phyloP scores from a whole-genome alignment of 2,113 vertebrate species.

The Syngnathus floridae region DNA sequence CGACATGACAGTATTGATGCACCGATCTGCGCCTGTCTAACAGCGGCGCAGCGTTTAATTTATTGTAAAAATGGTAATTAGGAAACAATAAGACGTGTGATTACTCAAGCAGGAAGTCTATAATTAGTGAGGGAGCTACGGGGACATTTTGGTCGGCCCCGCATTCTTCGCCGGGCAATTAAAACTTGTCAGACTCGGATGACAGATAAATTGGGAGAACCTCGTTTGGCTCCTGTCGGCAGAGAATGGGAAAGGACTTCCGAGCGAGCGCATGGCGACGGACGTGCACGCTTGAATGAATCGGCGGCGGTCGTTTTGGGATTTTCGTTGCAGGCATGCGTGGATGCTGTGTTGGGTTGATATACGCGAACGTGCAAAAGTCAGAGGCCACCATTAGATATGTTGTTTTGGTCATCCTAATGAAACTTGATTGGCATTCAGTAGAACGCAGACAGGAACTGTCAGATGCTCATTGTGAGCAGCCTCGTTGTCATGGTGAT shows the following conservation, averaged over 20 bases:
- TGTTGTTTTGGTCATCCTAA: neutral
- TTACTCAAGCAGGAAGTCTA: constrained; percentile 76
- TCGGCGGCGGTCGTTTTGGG: neutral
- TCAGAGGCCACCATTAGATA: neutral
- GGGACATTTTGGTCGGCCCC: constrained; percentile 66
- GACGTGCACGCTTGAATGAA: neutral
- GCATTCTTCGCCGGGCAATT: constrained; percentile 63
- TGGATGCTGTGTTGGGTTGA: neutral
- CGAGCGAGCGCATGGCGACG: constrained; percentile 16
- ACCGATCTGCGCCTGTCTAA: constrained; percentile 57
- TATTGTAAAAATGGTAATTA: constrained; percentile 81
- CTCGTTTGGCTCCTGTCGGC: constrained; percentile 52
- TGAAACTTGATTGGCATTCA: neutral
- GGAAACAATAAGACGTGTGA: constrained; percentile 72
- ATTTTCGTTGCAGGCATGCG: neutral
- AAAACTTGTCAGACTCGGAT: constrained; percentile 71
- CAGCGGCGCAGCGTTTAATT: constrained; percentile 69
- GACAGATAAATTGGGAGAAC: constrained; percentile 61
- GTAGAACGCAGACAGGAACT: no score
- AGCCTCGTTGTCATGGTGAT: no score
- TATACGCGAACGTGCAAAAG: neutral
- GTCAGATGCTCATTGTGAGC: no score
- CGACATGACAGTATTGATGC: constrained; percentile 62
- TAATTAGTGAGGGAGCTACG: constrained; percentile 74
- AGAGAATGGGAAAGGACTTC: constrained; percentile 32